Conservation (phyloP, 2,888 invertebrate species). For the Acheta domesticus region DNA sequence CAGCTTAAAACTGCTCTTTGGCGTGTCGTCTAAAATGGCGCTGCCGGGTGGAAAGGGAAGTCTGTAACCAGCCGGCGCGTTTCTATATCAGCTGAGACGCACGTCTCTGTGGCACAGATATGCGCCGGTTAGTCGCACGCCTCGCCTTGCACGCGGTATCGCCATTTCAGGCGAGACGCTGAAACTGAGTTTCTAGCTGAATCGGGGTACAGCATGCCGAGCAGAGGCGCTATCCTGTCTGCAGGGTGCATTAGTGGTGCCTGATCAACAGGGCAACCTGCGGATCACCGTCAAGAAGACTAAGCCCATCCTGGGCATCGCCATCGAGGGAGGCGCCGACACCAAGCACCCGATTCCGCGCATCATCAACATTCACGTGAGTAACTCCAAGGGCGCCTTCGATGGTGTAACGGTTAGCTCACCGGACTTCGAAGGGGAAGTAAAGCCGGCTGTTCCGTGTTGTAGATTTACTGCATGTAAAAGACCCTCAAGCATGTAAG, state of each 20-base stretch:
- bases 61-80: not conserved
- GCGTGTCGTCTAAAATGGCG: not conserved
- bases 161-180: not conserved
- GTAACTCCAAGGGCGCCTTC: slow-evolving; percentile 42
- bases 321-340: slow-evolving; percentile 95
- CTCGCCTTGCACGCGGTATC: not conserved
- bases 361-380: slow-evolving; percentile 94
- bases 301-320: slow-evolving; percentile 91
- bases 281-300: slow-evolving; percentile 88
- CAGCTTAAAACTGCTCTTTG: not conserved
- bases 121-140: not conserved
- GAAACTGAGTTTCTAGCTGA: not conserved
- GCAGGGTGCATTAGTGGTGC: slow-evolving; percentile 61
- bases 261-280: slow-evolving; percentile 84
- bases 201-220: not conserved
- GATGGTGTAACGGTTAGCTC: too few relatives aligned
- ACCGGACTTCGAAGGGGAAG: too few relatives aligned
- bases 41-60: not conserved
- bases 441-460: too few relatives aligned
- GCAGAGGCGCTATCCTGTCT: not conserved
- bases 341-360: slow-evolving; percentile 91
- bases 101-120: not conserved
- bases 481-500: too few relatives aligned
- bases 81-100: not conserved
- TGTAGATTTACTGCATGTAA: too few relatives aligned